These are phyloP conservation scores for Atta colombica DNA, from an alignment of 1,140 invertebrate genomes.

Conservation along the genomic window DNA sequence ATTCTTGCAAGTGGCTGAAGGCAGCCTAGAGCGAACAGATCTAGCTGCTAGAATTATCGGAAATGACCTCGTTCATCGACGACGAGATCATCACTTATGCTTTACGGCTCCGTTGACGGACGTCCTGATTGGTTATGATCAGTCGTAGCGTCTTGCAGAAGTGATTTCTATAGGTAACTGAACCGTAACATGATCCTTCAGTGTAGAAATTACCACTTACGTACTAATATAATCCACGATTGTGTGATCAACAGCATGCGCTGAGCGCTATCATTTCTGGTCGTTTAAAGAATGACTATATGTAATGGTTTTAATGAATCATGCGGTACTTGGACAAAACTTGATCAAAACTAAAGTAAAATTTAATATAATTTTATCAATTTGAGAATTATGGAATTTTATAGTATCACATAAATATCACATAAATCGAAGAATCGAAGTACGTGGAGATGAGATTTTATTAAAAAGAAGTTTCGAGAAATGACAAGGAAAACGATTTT, in stretches of 20 bases:
- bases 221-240: background rate
- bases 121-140: background rate
- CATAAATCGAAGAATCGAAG: background rate
- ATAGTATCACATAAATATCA: background rate
- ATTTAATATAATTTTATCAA: slow-evolving; percentile 9
- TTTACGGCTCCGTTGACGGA: background rate
- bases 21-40: slow-evolving; percentile 32
- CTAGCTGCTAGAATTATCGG: slow-evolving; percentile 35
- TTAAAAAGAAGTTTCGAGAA: background rate
- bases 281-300: background rate
- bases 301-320: background rate
- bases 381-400: background rate
- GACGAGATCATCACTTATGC: background rate
- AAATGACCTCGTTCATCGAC: slow-evolving; percentile 40
- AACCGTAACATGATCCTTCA: slow-evolving; percentile 8
- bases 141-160: background rate
- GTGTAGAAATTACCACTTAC: slow-evolving; percentile 25
- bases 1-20: slow-evolving; percentile 54
- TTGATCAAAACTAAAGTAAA: background rate
- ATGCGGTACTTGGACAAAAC: background rate
- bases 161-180: background rate
- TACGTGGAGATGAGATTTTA: background rate
- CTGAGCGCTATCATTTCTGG: background rate
- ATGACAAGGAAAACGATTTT: background rate
- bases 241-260: background rate